Percentiles rank a stretch among this genome's conserved stretches.
Conservation (phyloP, 2,888 invertebrate species). For the Drosophila ezoana region DNA sequence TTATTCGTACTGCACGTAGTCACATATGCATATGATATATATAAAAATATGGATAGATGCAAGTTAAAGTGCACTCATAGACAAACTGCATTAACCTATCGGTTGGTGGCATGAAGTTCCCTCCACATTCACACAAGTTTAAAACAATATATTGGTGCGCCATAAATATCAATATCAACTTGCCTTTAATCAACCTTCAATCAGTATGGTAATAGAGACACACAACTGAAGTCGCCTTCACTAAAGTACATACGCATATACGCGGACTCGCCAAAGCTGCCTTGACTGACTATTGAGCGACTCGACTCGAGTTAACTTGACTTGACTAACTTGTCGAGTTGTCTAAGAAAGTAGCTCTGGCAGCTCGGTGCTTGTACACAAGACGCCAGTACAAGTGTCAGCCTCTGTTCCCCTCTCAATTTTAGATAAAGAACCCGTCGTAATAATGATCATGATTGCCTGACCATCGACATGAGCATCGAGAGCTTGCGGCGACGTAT, state of each 20-base stretch:
- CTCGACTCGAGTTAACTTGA: constrained; percentile 49
- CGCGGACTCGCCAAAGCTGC: constrained; percentile 21
- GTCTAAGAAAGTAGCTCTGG: constrained; percentile 45
- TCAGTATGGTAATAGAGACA: constrained; percentile 75
- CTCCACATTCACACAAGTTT: constrained; percentile 1
- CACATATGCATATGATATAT: too few species aligned
- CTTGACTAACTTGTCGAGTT: constrained; percentile 56
- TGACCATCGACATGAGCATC: constrained; percentile 71
- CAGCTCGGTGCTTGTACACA: constrained; percentile 29
- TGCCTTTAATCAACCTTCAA: constrained; percentile 68
- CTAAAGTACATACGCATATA: constrained; percentile 6
- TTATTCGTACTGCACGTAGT: too few species aligned
- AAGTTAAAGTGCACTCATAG: too few species aligned
- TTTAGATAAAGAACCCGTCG: constrained; percentile 26
- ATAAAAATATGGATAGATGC: too few species aligned
- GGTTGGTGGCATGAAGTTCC: too few species aligned
- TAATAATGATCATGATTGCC: constrained; percentile 62
- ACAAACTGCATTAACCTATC: too few species aligned
- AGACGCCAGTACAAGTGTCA: background rate
- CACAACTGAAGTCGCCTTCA: constrained; percentile 62
- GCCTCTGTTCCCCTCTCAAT: constrained; percentile 7
- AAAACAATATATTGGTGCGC: constrained; percentile 37
- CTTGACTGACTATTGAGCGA: constrained; percentile 56
- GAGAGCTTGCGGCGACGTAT: constrained; percentile 73
- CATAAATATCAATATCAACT: constrained; percentile 66